Percentiles rank a stretch among this genome's conserved stretches.
Conservation (phyloP, 2,113 vertebrate species). For the Peromyscus polionotus region DNA sequence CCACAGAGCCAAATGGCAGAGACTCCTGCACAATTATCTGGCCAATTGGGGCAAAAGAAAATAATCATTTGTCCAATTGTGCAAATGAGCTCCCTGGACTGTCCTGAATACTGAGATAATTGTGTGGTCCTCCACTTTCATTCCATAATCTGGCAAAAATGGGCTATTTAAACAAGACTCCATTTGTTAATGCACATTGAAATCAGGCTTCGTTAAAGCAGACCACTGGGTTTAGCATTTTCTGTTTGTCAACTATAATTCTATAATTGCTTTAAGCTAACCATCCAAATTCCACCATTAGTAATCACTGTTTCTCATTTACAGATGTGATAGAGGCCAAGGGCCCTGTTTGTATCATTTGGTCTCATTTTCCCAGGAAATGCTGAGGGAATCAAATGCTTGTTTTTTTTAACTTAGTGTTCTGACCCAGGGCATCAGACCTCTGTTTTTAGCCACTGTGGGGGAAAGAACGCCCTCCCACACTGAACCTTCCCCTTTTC, state of each 20-base stretch:
- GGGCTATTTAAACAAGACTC: constrained; percentile 8
- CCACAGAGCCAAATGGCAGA: constrained; percentile 24
- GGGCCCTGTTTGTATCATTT: background rate
- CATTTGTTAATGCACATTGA: background rate
- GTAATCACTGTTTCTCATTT: background rate
- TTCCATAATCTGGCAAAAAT: background rate
- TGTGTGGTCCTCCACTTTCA: background rate
- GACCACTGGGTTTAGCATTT: constrained; percentile 40
- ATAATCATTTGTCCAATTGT: constrained; percentile 64
- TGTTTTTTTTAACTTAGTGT: background rate
- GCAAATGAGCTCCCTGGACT: constrained; percentile 48
- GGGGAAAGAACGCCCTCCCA: background rate
- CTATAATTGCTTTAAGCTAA: constrained; percentile 61
- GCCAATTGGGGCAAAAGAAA: constrained; percentile 64
- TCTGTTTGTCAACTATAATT: constrained; percentile 66
- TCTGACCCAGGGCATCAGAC: background rate
- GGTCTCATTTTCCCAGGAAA: constrained; percentile 10
- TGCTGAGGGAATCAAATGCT: background rate
- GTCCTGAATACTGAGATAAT: constrained; percentile 13
- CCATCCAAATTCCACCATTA: constrained; percentile 45
- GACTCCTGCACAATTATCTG: constrained; percentile 46
- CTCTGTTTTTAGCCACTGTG: background rate
- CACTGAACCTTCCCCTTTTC: background rate
- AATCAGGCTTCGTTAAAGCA: constrained; percentile 10
- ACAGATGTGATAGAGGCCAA: background rate